Evolutionary conservation across 2,888 invertebrate genomes (phyloP), one percentile per base, ranked within the genome.

Genomic region (Pinctada fucata): DNA sequence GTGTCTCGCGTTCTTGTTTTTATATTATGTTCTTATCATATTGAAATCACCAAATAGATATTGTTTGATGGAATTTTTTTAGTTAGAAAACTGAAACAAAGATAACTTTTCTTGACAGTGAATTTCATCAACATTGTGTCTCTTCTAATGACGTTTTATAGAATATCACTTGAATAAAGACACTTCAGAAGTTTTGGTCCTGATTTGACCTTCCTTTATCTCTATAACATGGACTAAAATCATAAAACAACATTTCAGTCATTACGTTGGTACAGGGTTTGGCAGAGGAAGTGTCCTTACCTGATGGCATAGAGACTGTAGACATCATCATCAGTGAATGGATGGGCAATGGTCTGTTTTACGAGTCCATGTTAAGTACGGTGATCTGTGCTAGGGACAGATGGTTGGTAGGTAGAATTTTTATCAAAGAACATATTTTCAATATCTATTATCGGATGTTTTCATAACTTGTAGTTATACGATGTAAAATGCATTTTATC

Each of bases 351-450:
- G 95, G 96, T 88, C 95, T 99, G 13, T 99, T 99, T 93, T 99
- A 99, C 88, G 99, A 99, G 93, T 99, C 99, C 84, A 99, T 99
- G 99, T 93, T 99, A 91, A 99, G 99, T 92, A 99, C 99, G 0
- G 99, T 99, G n/a, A 94, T 99, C 72, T 98, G 95, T 90, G 99
- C 99, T 0, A 94, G 99, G 63, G 99, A 99, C 93, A 99, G 99
- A 93, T 99, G 99, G 99, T 95, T 99, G 67, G 93, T 93, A 84
- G 82, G 91, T 87, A 10, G 16, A n/a, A 10, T 49, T 16, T 65
- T 31, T 31, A 1, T 31, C 31, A 31, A 31, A 31, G 31, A 31
- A 31, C 31, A 31, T 31, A 31, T 31, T 31, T 31, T 31, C 31
- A 31, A 31, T 31, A 31, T 1, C 1, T 31, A 31, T 1, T 31